Percentiles rank a stretch among this genome's conserved stretches.
Evolutionary conservation across 2,113 vertebrate genomes (phyloP).

Genomic region (Aspidoscelis tigris): DNA sequence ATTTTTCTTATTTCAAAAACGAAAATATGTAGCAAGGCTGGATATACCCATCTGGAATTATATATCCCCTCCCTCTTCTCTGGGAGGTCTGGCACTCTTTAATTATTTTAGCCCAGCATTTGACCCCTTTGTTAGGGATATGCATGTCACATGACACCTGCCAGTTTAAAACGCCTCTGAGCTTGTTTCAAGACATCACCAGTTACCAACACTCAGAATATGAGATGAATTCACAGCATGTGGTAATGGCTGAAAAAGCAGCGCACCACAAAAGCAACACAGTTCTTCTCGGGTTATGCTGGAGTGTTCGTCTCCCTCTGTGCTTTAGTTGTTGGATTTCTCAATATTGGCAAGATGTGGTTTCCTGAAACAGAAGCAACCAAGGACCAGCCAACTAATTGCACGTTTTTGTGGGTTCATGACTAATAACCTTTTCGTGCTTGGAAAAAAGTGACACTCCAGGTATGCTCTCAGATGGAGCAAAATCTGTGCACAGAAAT

Average conservation of each 20-base stretch:
- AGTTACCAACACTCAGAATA: conserved; percentile 38
- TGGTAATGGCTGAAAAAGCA: neutral
- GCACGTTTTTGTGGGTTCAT: no score
- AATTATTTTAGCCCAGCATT: no score
- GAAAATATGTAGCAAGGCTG: no score
- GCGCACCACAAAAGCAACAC: conserved; percentile 15
- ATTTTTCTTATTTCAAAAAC: no score
- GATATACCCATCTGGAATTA: no score
- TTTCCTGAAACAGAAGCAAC: neutral
- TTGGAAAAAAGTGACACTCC: no score
- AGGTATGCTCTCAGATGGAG: no score
- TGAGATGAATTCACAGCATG: conserved; percentile 39
- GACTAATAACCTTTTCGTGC: no score
- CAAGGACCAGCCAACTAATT: fast-evolving
- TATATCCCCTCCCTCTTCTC: no score
- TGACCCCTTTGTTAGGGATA: no score
- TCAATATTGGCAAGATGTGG: neutral
- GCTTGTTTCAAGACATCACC: neutral
- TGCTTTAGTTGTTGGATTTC: neutral
- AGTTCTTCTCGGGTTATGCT: neutral
- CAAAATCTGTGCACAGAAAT: no score
- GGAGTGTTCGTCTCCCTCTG: conserved; percentile 7
- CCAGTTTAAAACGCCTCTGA: neutral
- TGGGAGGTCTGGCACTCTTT: no score
- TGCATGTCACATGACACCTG: neutral